These are phyloP conservation scores for Leptestheria dahalacensis DNA, from an alignment of 1,140 invertebrate species.

Conservation along the genomic window DNA sequence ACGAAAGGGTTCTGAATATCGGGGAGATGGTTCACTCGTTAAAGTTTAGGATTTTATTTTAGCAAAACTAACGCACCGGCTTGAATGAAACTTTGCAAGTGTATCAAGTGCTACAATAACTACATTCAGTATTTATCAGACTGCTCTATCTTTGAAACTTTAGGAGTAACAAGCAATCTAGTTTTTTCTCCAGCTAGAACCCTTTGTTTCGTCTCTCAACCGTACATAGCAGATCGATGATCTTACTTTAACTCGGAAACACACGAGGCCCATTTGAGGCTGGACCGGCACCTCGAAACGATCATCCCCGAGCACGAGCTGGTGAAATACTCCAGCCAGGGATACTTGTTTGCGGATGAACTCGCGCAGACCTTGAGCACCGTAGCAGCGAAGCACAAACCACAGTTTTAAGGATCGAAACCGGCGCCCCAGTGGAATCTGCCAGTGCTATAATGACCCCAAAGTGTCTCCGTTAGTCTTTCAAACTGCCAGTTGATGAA, in stretches of 20 bases:
- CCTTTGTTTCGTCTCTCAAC: neutral
- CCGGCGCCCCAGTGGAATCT: slow-evolving; percentile 86
- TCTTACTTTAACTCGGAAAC: slow-evolving; percentile 72
- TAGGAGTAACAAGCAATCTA: too few species aligned
- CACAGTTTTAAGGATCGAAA: slow-evolving; percentile 91
- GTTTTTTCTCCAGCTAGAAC: neutral
- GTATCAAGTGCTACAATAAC: too few species aligned
- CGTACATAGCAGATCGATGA: neutral
- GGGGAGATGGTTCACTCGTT: too few species aligned
- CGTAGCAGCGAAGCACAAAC: slow-evolving; percentile 88
- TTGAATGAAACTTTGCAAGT: too few species aligned
- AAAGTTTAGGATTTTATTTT: too few species aligned
- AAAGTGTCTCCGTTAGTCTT: slow-evolving; percentile 27
- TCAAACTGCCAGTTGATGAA: neutral
- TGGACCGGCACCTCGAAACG: slow-evolving; percentile 78
- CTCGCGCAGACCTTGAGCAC: slow-evolving; percentile 71
- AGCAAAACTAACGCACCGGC: too few species aligned
- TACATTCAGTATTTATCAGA: neutral
- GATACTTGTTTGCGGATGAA: slow-evolving; percentile 64
- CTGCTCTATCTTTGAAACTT: neutral
- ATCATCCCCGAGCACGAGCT: slow-evolving; percentile 43
- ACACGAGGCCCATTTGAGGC: slow-evolving; percentile 79
- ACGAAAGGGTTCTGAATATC: too few species aligned
- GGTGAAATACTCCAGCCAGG: slow-evolving; percentile 70
- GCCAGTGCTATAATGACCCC: slow-evolving; percentile 62